Evolutionary conservation across 2,888 invertebrate species (phyloP).

Genomic region (Hypselothyrea guttata): DNA sequence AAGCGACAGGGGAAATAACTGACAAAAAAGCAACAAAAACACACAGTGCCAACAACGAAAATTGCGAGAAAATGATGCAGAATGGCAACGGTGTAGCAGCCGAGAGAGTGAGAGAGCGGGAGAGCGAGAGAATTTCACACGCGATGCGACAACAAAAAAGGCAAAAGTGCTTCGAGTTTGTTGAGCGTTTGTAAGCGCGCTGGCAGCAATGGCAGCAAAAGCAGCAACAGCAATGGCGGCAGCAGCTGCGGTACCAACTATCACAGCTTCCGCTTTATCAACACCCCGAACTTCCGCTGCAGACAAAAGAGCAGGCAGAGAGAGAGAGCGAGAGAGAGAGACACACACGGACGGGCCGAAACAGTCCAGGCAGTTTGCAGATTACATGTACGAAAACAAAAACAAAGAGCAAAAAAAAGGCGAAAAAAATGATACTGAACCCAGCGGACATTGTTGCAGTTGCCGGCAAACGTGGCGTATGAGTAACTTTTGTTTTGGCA

Average conservation of each 20-base stretch:
- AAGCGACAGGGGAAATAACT: background rate
- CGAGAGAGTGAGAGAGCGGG: no score
- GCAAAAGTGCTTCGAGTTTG: slow-evolving; percentile 43
- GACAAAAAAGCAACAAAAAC: background rate
- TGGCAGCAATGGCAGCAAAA: slow-evolving; percentile 2
- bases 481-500: slow-evolving; percentile 57
- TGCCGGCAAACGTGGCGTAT: slow-evolving; percentile 44
- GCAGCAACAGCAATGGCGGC: background rate
- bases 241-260: slow-evolving; percentile 53
- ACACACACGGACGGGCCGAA: slow-evolving; percentile 1
- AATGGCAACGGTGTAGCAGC: slow-evolving; percentile 58
- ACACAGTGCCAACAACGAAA: slow-evolving; percentile 39
- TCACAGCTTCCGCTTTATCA: slow-evolving; percentile 65
- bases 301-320: slow-evolving; percentile 10
- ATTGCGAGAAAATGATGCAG: slow-evolving; percentile 65
- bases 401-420: background rate
- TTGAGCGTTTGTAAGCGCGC: slow-evolving; percentile 17
- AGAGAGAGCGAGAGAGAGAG: background rate
- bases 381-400: slow-evolving; percentile 28
- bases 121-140: slow-evolving; percentile 37
- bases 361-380: slow-evolving; percentile 11
- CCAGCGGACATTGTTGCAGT: slow-evolving; percentile 55
- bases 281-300: slow-evolving; percentile 64
- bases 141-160: slow-evolving; percentile 44
- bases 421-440: slow-evolving; percentile 37